Conservation (phyloP, 2,888 invertebrate species). For the Drosophila rubida region DNA sequence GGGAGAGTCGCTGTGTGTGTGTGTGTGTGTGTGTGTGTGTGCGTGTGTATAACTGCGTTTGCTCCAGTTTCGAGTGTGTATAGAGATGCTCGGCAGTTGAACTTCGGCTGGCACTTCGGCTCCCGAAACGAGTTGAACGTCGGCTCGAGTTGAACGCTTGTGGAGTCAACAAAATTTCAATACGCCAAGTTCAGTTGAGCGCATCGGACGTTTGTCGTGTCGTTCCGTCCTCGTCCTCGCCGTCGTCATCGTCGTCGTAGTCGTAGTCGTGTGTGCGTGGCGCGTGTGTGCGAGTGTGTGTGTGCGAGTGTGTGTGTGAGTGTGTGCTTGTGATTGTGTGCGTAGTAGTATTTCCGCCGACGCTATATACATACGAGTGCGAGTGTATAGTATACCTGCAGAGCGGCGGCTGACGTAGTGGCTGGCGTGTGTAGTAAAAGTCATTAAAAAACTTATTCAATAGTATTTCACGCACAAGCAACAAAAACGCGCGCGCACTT, state of each 20-base stretch:
- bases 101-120: conserved; percentile 41
- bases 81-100: conserved; percentile 34
- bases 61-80: conserved; percentile 66
- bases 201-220: conserved; percentile 79
- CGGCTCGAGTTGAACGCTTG: conserved; percentile 52
- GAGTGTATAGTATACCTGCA: conserved; percentile 40
- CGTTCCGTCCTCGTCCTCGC: conserved; percentile 23
- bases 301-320: conserved; percentile 29
- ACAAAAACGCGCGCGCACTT: conserved; percentile 26
- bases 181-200: conserved; percentile 82
- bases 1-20: conserved; percentile 49
- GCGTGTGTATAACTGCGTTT: conserved; percentile 56
- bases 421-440: conserved; percentile 71
- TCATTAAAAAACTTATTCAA: conserved; percentile 76
- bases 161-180: conserved; percentile 68
- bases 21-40: conserved; percentile 20
- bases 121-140: conserved; percentile 19
- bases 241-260: neutral
- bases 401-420: conserved; percentile 62
- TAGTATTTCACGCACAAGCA: conserved; percentile 66
- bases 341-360: conserved; percentile 71
- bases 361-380: conserved; percentile 21
- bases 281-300: conserved; percentile 39
- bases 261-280: conserved; percentile 8
- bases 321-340: conserved; percentile 48